Conservation (phyloP, 2,113 vertebrate species). For the Harpagus bidentatus region DNA sequence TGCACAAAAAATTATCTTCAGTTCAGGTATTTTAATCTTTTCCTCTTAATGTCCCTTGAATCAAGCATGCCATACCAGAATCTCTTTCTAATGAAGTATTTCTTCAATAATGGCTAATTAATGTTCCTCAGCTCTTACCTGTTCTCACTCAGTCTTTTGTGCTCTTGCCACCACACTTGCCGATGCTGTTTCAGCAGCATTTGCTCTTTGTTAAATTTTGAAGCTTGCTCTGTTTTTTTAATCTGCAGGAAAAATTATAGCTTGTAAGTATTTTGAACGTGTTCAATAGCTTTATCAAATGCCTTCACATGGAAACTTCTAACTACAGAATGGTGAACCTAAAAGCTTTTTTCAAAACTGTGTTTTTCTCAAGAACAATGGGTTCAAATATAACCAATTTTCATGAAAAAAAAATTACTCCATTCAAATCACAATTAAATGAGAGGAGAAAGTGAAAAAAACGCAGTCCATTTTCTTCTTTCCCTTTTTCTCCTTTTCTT, state of each 20-base stretch:
- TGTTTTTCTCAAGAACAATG: background rate
- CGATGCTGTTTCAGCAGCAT: conserved; percentile 84
- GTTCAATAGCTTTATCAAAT: background rate
- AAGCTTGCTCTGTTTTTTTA: conserved; percentile 75
- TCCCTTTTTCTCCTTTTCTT: background rate
- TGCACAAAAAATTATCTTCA: background rate
- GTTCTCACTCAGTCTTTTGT: conserved; percentile 73
- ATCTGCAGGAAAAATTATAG: conserved; percentile 73
- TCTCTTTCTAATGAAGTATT: background rate
- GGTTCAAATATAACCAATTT: background rate
- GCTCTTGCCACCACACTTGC: conserved; percentile 87
- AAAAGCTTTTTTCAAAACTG: background rate
- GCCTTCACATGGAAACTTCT: background rate
- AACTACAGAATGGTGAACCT: background rate
- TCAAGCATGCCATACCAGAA: background rate
- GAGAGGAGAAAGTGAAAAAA: background rate
- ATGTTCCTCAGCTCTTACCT: conserved; percentile 75
- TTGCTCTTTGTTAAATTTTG: conserved; percentile 83
- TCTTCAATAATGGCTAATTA: background rate
- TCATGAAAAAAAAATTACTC: background rate
- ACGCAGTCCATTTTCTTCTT: background rate
- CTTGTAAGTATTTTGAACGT: background rate
- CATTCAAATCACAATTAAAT: background rate
- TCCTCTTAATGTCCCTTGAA: background rate
- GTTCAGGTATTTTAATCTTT: background rate